Percentiles rank a stretch among this genome's conserved stretches.
Evolutionary conservation across 1,140 invertebrate genomes (phyloP).

Genomic region (Temnothorax longispinosus): DNA sequence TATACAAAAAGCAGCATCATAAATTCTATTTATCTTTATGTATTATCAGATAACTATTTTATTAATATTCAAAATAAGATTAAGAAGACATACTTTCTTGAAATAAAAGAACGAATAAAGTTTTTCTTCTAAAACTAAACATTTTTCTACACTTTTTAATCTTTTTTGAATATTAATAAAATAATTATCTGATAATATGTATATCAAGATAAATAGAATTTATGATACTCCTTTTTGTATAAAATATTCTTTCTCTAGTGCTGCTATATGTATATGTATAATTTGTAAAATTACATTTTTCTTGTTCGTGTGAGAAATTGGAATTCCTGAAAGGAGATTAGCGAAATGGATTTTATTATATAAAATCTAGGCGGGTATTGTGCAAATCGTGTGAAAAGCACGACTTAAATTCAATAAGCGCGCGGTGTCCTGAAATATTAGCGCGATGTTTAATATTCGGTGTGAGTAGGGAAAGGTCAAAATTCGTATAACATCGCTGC

Average conservation of each 20-base stretch:
- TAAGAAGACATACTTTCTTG: neutral
- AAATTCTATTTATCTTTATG: neutral
- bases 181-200: neutral
- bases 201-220: neutral
- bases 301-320: neutral
- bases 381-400: conserved; percentile 26
- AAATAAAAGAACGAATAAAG: too few species aligned
- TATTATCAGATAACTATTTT: neutral
- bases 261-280: too few species aligned
- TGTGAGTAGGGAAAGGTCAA: conserved; percentile 18
- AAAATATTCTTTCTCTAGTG: neutral
- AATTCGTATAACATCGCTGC: conserved; percentile 38
- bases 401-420: conserved; percentile 44
- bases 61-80: neutral
- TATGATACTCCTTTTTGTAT: neutral
- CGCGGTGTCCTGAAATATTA: conserved; percentile 38
- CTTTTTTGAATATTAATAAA: neutral
- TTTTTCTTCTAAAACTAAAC: too few species aligned
- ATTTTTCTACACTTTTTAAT: neutral
- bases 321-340: conserved; percentile 5
- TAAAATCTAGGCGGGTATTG: neutral
- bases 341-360: neutral
- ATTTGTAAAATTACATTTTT: neutral
- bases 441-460: conserved; percentile 30
- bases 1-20: neutral